Evolutionary conservation across 2,888 invertebrate genomes (phyloP).

Genomic region (Morpho achilles): DNA sequence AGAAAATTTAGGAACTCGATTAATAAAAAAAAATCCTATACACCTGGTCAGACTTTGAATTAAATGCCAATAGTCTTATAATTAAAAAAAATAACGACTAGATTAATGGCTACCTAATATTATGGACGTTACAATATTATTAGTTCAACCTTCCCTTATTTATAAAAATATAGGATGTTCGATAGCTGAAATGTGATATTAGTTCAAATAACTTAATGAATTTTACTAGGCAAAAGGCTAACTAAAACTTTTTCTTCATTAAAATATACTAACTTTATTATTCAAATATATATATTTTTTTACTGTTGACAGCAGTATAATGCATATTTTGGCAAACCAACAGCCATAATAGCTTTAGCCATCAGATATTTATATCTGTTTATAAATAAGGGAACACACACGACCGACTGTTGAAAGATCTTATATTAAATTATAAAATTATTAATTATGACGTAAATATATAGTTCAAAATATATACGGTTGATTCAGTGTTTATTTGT

Average conservation of each 20-base stretch:
- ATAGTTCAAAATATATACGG: neutral
- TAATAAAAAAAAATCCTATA: neutral
- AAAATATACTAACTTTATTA: too few species aligned
- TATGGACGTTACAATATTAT: conserved; percentile 26
- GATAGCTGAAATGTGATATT: neutral
- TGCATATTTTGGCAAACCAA: too few species aligned
- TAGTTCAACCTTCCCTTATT: neutral
- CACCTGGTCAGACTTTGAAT: conserved; percentile 20
- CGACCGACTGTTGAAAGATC: conserved; percentile 6
- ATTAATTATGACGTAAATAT: neutral
- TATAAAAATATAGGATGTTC: neutral
- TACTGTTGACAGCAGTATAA: too few species aligned
- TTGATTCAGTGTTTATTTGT: too few species aligned
- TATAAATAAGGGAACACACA: neutral
- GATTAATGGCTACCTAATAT: conserved; percentile 40
- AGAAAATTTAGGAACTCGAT: conserved; percentile 13
- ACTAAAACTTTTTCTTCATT: too few species aligned
- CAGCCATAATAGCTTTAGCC: too few species aligned
- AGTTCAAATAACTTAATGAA: too few species aligned
- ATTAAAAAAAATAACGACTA: conserved; percentile 39
- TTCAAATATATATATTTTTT: too few species aligned
- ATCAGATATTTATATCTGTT: too few species aligned
- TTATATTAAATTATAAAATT: neutral
- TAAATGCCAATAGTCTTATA: conserved; percentile 27
- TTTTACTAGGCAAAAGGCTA: too few species aligned